Percentiles rank a stretch among this genome's conserved stretches.
These are phyloP conservation scores for Crioceris asparagi DNA, from an alignment of 2,888 invertebrate genomes.

Conservation along the genomic window DNA sequence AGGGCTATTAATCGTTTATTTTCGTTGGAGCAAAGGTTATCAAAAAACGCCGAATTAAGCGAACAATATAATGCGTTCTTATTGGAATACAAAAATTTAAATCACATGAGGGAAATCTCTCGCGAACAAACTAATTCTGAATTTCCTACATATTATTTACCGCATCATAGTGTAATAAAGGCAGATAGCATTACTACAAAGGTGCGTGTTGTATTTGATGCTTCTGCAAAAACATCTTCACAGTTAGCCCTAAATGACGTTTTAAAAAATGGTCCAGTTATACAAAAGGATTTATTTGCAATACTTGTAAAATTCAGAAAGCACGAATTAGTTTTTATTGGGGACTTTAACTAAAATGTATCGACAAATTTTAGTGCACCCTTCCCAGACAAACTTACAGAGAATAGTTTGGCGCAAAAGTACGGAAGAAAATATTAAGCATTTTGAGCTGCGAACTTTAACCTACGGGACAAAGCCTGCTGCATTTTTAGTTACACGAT, in stretches of 20 bases:
- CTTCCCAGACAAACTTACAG: conserved; percentile 6
- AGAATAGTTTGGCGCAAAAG: conserved; percentile 10
- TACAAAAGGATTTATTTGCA: conserved; percentile 13
- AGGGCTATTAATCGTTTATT: conserved; percentile 10
- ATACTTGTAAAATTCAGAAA: conserved; percentile 5
- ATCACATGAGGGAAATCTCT: conserved; percentile 11
- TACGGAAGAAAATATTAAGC: conserved; percentile 2
- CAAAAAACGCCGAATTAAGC: too few species aligned
- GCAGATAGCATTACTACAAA: conserved; percentile 12
- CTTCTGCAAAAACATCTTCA: conserved; percentile 7
- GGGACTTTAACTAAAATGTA: conserved; percentile 10
- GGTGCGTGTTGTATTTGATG: conserved; percentile 11
- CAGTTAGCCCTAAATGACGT: conserved; percentile 14
- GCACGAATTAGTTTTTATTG: conserved; percentile 6
- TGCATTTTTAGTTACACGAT: conserved; percentile 7
- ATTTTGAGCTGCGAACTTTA: conserved; percentile 6
- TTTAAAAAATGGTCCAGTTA: conserved; percentile 11
- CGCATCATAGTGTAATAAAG: conserved; percentile 16
- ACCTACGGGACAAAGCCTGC: conserved; percentile 9
- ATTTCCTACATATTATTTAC: conserved; percentile 8
- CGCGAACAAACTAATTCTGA: not conserved
- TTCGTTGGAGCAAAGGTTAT: too few species aligned
- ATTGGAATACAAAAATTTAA: conserved; percentile 9
- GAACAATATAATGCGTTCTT: conserved; percentile 10
- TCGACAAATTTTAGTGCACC: conserved; percentile 7